These are phyloP conservation scores for Drosophila novamexicana DNA, from an alignment of 1,140 invertebrate genomes.

Conservation along the genomic window DNA sequence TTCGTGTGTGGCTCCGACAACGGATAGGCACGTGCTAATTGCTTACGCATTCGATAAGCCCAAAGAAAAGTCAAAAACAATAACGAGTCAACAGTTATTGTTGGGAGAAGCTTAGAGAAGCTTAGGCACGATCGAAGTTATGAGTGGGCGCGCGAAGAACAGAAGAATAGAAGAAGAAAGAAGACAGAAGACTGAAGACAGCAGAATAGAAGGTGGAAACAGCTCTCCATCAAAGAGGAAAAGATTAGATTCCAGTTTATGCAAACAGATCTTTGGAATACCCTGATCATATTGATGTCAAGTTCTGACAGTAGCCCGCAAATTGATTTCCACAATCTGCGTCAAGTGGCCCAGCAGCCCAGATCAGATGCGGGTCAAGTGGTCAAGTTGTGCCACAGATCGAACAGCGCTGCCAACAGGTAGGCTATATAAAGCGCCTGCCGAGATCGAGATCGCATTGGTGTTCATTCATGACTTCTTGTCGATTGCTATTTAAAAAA, in stretches of 20 bases:
- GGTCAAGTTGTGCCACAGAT: conserved; percentile 11
- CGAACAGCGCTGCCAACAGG: conserved; percentile 3
- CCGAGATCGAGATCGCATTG: neutral
- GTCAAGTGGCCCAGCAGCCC: conserved; percentile 6
- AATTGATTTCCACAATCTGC: neutral
- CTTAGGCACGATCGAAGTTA: neutral
- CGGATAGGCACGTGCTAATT: conserved; percentile 71
- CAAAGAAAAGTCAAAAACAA: neutral
- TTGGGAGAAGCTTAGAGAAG: conserved; percentile 17
- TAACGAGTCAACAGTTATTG: conserved; percentile 1
- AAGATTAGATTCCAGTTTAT: neutral
- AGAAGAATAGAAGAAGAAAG: neutral
- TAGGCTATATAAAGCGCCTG: neutral
- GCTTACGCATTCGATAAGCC: conserved; percentile 61
- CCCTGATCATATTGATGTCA: conserved; percentile 49
- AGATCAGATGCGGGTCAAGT: conserved; percentile 15
- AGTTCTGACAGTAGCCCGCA: conserved; percentile 60
- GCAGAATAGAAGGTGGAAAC: neutral
- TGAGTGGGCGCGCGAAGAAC: neutral
- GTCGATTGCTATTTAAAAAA: conserved; percentile 4
- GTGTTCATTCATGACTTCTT: conserved; percentile 18
- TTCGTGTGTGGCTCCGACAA: conserved; percentile 20
- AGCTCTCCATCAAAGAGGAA: neutral
- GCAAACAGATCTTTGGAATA: no score
- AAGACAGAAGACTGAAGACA: neutral